Percentiles rank a stretch among this genome's conserved stretches.
Evolutionary conservation across 2,888 invertebrate species (phyloP).

Genomic region (Myopa testacea): DNA sequence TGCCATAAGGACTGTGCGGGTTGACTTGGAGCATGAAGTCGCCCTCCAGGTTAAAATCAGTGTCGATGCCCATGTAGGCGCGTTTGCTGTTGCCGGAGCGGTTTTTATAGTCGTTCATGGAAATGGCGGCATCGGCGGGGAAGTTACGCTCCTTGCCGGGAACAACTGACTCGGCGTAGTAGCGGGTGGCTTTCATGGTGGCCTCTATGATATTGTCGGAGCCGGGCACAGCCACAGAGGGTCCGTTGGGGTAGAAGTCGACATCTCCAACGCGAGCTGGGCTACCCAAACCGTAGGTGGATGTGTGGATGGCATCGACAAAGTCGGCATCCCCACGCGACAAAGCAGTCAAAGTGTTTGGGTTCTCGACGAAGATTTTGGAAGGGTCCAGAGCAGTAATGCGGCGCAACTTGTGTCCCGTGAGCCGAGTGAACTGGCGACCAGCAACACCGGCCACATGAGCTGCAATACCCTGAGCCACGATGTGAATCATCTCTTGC

Average conservation of each 20-base stretch:
- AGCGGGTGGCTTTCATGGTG: constrained; percentile 60
- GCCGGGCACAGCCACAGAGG: constrained; percentile 57
- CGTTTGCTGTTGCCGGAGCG: constrained; percentile 57
- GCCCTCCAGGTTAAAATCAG: constrained; percentile 59
- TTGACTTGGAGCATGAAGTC: constrained; percentile 65
- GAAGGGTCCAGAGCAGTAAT: constrained; percentile 65
- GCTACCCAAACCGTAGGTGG: constrained; percentile 59
- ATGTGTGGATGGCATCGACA: constrained; percentile 64
- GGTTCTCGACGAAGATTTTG: constrained; percentile 54
- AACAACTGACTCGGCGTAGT: constrained; percentile 65
- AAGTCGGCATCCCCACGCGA: constrained; percentile 66
- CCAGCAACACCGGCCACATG: constrained; percentile 65
- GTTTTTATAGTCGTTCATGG: constrained; percentile 59
- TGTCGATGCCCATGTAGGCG: constrained; percentile 63
- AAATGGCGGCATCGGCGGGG: constrained; percentile 62
- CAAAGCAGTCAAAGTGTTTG: constrained; percentile 54
- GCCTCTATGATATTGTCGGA: constrained; percentile 61
- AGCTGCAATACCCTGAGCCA: constrained; percentile 61
- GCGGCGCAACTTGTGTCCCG: constrained; percentile 61
- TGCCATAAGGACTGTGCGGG: constrained; percentile 61
- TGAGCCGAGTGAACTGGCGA: constrained; percentile 57
- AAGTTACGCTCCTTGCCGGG: constrained; percentile 64
- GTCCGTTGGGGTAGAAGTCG: constrained; percentile 66
- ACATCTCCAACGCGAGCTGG: constrained; percentile 58
- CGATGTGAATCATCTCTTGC: constrained; percentile 59